Conservation (phyloP, 1,140 invertebrate genomes). For the Drosophila orosa region DNA sequence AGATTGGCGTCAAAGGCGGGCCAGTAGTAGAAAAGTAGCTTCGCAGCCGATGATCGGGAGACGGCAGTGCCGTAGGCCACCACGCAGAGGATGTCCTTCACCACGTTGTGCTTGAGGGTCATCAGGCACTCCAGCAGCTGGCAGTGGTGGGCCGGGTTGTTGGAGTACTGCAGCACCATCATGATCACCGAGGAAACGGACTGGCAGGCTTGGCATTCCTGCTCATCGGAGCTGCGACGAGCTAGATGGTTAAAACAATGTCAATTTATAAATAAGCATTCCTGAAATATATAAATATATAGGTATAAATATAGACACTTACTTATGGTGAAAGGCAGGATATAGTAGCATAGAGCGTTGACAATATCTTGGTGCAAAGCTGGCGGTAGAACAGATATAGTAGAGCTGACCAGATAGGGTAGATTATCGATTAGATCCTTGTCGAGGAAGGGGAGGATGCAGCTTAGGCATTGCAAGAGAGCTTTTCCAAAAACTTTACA, state of each 20-base stretch:
- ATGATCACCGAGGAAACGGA: constrained; percentile 98
- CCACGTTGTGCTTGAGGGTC: constrained; percentile 94
- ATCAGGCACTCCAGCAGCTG: constrained; percentile 97
- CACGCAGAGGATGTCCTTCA: constrained; percentile 97
- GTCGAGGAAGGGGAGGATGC: constrained; percentile 97
- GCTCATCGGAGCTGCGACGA: constrained; percentile 87
- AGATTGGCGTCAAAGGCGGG: constrained; percentile 98
- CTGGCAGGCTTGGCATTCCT: constrained; percentile 94
- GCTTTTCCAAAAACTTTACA: constrained; percentile 94
- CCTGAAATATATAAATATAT: too few species aligned
- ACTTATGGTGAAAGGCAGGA: constrained; percentile 98
- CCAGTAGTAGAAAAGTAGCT: constrained; percentile 99
- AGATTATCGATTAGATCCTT: constrained; percentile 97
- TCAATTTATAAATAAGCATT: too few species aligned
- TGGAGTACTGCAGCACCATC: constrained; percentile 98
- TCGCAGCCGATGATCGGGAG: constrained; percentile 95
- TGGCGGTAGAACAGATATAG: constrained; percentile 95
- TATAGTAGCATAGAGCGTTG: constrained; percentile 97
- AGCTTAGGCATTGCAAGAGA: constrained; percentile 94
- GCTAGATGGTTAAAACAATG: too few species aligned
- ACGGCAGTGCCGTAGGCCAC: constrained; percentile 98
- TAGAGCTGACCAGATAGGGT: constrained; percentile 96
- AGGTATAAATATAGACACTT: too few species aligned
- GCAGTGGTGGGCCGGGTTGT: constrained; percentile 96
- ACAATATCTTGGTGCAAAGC: constrained; percentile 97